Evolutionary conservation across 2,888 invertebrate species (phyloP).

Genomic region (Xanthia icteritia): DNA sequence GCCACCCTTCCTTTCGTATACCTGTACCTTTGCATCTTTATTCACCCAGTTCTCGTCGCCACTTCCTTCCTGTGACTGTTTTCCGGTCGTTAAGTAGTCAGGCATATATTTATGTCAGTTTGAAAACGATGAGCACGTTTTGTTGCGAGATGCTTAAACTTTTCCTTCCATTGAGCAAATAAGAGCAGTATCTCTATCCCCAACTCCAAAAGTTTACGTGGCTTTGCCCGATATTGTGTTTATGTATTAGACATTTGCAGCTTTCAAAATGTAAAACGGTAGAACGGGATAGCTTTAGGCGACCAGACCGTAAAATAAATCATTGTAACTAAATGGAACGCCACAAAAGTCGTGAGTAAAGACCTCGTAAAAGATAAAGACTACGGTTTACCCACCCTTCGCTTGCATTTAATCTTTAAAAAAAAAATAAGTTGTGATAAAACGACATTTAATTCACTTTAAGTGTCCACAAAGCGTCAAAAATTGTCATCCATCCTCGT

Average conservation of each 20-base stretch:
- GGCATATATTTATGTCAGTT: slow-evolving; percentile 1
- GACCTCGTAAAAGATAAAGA: slow-evolving; percentile 43
- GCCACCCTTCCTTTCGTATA: slow-evolving; percentile 3
- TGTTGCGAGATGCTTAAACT: not conserved
- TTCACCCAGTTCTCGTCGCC: slow-evolving; percentile 15
- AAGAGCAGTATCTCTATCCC: not conserved
- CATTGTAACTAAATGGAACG: slow-evolving; percentile 42
- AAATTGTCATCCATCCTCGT: slow-evolving; percentile 50
- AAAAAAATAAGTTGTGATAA: slow-evolving; percentile 45
- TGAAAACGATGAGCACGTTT: not conserved
- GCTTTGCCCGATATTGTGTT: not conserved
- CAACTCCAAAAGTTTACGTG: slow-evolving; percentile 1
- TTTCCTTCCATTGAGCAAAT: not conserved
- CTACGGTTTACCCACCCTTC: slow-evolving; percentile 13
- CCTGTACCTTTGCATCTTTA: slow-evolving; percentile 24
- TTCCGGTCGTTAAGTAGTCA: slow-evolving; percentile 41
- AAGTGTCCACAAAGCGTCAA: slow-evolving; percentile 39
- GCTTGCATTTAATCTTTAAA: slow-evolving; percentile 22
- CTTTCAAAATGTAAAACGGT: slow-evolving; percentile 23
- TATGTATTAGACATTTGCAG: slow-evolving; percentile 20
- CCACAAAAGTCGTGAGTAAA: slow-evolving; percentile 43
- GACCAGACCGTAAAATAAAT: slow-evolving; percentile 44
- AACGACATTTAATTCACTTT: slow-evolving; percentile 51
- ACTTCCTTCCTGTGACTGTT: slow-evolving; percentile 39
- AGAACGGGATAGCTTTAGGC: slow-evolving; percentile 27